A percentile compares a stretch with the other conserved stretches of the same genome.
Evolutionary conservation across 1,140 invertebrate genomes (phyloP).

Genomic region (Drosophila setifemur): DNA sequence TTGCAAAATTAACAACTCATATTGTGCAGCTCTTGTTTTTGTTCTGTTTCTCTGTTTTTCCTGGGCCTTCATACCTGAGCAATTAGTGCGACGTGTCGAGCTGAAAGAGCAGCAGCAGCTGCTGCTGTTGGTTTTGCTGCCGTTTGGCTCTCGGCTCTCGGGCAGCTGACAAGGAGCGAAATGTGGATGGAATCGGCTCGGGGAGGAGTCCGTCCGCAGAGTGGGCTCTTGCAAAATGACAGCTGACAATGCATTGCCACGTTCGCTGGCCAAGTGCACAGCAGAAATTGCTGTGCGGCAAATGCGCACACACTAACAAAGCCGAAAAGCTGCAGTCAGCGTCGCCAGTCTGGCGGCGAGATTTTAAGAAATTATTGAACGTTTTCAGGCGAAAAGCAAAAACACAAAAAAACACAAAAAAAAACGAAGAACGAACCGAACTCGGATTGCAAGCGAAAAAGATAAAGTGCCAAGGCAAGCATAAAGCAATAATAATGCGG

Average conservation of each 20-base stretch:
- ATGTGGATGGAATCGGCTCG: no score
- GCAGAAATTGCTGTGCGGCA: conserved; percentile 9
- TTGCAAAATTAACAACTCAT: conserved; percentile 69
- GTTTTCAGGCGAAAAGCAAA: conserved; percentile 52
- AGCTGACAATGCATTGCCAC: conserved; percentile 48
- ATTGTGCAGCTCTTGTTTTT: neutral
- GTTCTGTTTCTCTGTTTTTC: conserved; percentile 45
- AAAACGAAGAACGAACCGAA: no score
- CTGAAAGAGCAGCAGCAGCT: conserved; percentile 4
- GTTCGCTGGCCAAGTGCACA: conserved; percentile 7
- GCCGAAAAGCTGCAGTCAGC: conserved; percentile 50
- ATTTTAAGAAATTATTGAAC: conserved; percentile 42
- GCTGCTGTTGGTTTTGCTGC: conserved; percentile 12
- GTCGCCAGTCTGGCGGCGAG: conserved; percentile 57
- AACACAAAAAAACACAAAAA: no score
- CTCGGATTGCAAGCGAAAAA: conserved; percentile 21
- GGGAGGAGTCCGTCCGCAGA: neutral
- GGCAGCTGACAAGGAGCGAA: conserved; percentile 47
- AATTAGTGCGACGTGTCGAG: conserved; percentile 64
- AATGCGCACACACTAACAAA: conserved; percentile 25
- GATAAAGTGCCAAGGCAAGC: conserved; percentile 45
- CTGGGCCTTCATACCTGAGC: conserved; percentile 65
- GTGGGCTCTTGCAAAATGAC: conserved; percentile 49
- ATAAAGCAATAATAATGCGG: conserved; percentile 3
- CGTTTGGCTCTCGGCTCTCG: conserved; percentile 10